phyloP scores from a whole-genome alignment of 2,113 vertebrate species.

The Phalacrocorax aristotelis region DNA sequence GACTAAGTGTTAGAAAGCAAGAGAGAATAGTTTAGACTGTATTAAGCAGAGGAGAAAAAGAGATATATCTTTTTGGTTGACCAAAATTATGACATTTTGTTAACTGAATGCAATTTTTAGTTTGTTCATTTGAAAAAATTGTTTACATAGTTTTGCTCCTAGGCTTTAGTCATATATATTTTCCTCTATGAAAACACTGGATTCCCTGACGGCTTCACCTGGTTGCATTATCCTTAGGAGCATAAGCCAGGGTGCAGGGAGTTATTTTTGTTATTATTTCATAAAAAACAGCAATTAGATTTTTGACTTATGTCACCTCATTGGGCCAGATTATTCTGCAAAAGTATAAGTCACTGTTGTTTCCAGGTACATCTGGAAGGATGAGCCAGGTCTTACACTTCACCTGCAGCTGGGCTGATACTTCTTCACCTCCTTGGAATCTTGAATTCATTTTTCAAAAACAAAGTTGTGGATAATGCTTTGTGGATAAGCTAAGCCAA shows the following conservation, averaged over 20 bases:
- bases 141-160: background rate
- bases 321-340: background rate
- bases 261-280: background rate
- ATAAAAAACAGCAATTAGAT: background rate
- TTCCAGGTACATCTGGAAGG: background rate
- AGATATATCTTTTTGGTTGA: background rate
- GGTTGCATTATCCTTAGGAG: background rate
- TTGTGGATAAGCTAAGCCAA: background rate
- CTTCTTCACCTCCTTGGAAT: background rate
- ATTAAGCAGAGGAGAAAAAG: background rate
- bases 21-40: background rate
- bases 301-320: background rate
- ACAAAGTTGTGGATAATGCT: background rate
- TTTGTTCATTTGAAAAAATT: background rate
- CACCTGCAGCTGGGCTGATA: background rate
- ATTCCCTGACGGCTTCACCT: background rate
- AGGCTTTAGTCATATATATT: background rate
- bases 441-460: background rate
- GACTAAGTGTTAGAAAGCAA: background rate
- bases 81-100: background rate
- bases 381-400: background rate
- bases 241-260: background rate
- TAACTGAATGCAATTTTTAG: background rate
- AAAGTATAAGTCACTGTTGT: background rate
- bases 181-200: background rate